These are phyloP conservation scores for Gallinago solitaria DNA, from an alignment of 2,797 vertebrate species.

Conservation along the genomic window DNA sequence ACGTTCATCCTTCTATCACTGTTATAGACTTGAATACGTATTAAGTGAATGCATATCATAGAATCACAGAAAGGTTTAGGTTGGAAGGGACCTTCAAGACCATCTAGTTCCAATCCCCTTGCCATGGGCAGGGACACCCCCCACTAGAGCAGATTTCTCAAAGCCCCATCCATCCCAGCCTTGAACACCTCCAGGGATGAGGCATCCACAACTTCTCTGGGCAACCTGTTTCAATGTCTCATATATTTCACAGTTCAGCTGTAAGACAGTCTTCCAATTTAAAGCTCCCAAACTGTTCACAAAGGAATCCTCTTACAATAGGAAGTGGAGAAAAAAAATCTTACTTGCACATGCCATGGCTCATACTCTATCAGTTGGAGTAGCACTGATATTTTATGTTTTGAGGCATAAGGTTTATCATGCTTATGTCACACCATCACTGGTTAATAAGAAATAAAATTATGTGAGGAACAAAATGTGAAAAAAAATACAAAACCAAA, in stretches of 20 bases:
- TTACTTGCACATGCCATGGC: background rate
- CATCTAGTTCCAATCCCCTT: background rate
- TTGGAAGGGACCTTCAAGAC: background rate
- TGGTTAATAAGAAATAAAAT: conserved; percentile 33
- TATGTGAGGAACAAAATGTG: background rate
- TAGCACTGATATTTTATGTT: background rate
- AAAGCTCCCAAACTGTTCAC: background rate
- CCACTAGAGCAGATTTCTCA: background rate
- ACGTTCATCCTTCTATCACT: background rate
- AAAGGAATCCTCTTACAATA: background rate
- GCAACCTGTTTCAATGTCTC: background rate
- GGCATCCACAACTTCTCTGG: background rate
- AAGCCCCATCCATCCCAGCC: background rate
- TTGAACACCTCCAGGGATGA: background rate
- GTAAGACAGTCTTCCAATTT: background rate
- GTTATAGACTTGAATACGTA: background rate
- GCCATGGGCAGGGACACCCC: background rate
- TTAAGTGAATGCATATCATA: background rate
- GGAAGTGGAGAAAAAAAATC: background rate
- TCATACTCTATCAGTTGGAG: background rate
- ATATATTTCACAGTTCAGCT: background rate
- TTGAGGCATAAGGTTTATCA: background rate
- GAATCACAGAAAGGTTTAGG: background rate
- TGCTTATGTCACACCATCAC: background rate
- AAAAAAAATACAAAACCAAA: background rate